These are phyloP conservation scores for Bombus terrestris DNA, from an alignment of 1,140 invertebrate species.

Conservation along the genomic window DNA sequence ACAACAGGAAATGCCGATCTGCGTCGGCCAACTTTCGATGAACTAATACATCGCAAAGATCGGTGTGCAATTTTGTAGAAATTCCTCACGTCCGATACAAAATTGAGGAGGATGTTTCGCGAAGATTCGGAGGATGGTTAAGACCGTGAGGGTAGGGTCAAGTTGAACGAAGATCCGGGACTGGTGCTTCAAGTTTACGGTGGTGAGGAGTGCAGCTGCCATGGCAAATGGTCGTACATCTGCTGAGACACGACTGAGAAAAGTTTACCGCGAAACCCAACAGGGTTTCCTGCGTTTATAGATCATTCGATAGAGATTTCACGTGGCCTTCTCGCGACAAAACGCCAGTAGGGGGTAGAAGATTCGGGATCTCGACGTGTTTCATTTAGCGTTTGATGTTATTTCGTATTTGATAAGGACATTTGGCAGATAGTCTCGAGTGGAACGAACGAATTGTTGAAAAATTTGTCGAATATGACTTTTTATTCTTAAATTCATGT, in stretches of 20 bases:
- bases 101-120: too few relatives aligned
- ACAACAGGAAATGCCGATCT: not conserved
- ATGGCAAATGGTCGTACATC: slow-evolving; percentile 79
- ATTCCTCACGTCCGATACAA: too few relatives aligned
- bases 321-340: not conserved
- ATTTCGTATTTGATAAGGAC: too few relatives aligned
- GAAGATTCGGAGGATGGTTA: too few relatives aligned
- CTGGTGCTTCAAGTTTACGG: slow-evolving; percentile 52
- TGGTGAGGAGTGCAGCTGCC: slow-evolving; percentile 76
- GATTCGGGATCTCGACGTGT: too few relatives aligned
- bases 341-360: not conserved
- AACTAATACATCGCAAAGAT: not conserved
- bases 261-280: slow-evolving; percentile 22
- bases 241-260: slow-evolving; percentile 72
- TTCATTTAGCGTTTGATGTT: too few relatives aligned
- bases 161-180: slow-evolving; percentile 35
- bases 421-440: too few relatives aligned
- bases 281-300: slow-evolving; percentile 10
- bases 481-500: too few relatives aligned
- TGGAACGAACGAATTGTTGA: too few relatives aligned
- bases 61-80: not conserved
- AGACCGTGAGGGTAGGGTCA: not conserved
- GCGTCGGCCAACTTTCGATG: not conserved
- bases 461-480: too few relatives aligned
- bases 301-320: not conserved